A percentile compares a stretch with the other conserved stretches of the same genome.
These are phyloP conservation scores for Oxytorus armatus DNA, from an alignment of 2,888 invertebrate species.

Conservation along the genomic window DNA sequence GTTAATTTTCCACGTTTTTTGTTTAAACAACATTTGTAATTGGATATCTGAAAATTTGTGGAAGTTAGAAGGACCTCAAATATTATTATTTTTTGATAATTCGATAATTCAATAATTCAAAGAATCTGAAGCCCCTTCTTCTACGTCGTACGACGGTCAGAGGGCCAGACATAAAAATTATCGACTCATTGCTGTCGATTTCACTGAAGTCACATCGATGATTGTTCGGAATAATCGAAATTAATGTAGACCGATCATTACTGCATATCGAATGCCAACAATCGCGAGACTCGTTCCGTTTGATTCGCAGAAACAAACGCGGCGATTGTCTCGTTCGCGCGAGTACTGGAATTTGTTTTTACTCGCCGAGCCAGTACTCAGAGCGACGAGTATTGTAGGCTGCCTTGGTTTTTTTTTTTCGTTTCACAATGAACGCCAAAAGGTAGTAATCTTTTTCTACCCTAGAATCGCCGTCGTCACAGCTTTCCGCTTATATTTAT, in stretches of 20 bases:
- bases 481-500: slow-evolving; percentile 67
- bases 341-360: not conserved
- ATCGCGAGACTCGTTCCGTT: slow-evolving; percentile 27
- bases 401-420: slow-evolving; percentile 11
- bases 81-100: too few species aligned
- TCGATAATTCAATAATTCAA: too few species aligned
- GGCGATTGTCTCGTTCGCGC: slow-evolving; percentile 27
- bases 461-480: slow-evolving; percentile 41
- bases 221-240: not conserved
- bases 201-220: not conserved
- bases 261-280: slow-evolving; percentile 35
- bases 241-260: too few species aligned
- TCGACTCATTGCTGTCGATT: too few species aligned
- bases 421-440: slow-evolving; percentile 26
- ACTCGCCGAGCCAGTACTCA: not conserved
- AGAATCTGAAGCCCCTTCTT: too few species aligned
- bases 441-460: slow-evolving; percentile 31
- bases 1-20: too few species aligned
- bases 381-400: not conserved
- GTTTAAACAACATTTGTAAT: too few species aligned
- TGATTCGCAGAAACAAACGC: slow-evolving; percentile 15
- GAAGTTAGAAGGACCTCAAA: too few species aligned
- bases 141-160: too few species aligned
- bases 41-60: too few species aligned
- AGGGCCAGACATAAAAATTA: too few species aligned